Conservation (phyloP, 2,797 vertebrate species). For the Crypturellus tataupa region DNA sequence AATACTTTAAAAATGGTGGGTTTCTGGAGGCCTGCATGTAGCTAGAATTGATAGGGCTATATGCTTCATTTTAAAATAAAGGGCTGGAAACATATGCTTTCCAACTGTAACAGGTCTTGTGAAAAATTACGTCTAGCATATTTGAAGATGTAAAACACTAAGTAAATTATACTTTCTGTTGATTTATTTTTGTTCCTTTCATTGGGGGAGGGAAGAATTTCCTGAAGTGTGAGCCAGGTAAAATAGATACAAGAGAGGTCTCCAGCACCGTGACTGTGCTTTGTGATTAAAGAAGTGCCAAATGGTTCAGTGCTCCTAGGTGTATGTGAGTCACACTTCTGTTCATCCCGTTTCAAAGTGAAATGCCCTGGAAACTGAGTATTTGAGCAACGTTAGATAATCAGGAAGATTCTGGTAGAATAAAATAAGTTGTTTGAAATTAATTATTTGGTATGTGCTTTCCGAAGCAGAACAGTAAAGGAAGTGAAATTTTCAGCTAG, state of each 20-base stretch:
- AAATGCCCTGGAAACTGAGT: conserved; percentile 66
- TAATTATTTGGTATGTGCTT: conserved; percentile 64
- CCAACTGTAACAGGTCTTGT: neutral
- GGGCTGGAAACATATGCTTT: neutral
- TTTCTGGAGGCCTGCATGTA: neutral
- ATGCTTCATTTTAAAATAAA: conserved; percentile 6
- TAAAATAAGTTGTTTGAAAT: conserved; percentile 63
- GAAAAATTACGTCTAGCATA: neutral
- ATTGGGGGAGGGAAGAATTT: neutral
- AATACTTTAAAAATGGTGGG: neutral
- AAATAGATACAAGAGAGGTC: conserved; percentile 24
- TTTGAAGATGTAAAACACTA: neutral
- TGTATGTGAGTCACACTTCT: conserved; percentile 31
- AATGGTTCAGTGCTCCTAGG: conserved; percentile 27
- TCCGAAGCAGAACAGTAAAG: conserved; percentile 44
- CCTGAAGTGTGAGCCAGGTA: neutral
- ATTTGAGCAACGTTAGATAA: conserved; percentile 42
- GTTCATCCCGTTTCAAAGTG: conserved; percentile 44
- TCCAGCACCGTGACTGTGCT: conserved; percentile 3
- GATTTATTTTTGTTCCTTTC: neutral
- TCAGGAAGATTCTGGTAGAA: conserved; percentile 37
- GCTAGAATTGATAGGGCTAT: neutral
- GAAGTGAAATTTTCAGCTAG: conserved; percentile 31
- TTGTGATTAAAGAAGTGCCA: conserved; percentile 45
- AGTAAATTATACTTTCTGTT: neutral